Evolutionary conservation across 2,888 invertebrate species (phyloP), one percentile per base, ranked within the genome.

Genomic region (Lucinisca nassula): DNA sequence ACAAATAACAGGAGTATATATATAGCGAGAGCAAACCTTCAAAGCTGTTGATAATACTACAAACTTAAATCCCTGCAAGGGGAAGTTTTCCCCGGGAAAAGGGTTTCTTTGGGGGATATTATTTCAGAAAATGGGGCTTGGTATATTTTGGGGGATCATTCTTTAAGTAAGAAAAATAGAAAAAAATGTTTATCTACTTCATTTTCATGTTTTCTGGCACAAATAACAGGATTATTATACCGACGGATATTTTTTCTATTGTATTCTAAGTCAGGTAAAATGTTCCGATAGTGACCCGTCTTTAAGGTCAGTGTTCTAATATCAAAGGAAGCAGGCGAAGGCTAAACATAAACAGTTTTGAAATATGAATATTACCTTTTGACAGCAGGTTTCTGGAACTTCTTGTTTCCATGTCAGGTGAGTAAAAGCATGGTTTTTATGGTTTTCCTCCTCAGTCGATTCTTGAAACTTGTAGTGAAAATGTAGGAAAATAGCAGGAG

Each of bases 1-100:
- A 61, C 61, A 61, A 6, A 61, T 61, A 61, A 61, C 61, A 61
- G 61, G 61, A 61, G 61, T 61, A 24, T 30, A 61, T 61, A 61
- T 61, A 61, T 30, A 51, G 51, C 12, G 51, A 51, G 21, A 21
- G 51, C 8, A 51, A 51, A 6, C 8, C 51, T 10, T n/a, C 51
- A 51, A 51, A 51, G 21, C 21, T 21, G 12, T 51, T 51, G 12
- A 6, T 51, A 51, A 6, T 14, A 21, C 8, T 21, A 51, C 21
- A 14, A 6, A 51, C 21, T 51, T 14, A 51, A 4, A 27, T 24
- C 24, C 61, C 6, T 61, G 61, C 61, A 27, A 61, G 61, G 61
- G 61, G 61, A 30, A 61, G 30, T 24, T 61, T n/a, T 30, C 61
- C 61, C 61, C 24, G 61, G 61, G 30, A 61, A 61, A 61, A 30